Conservation (phyloP, 2,888 invertebrate species). For the Lamproptera curius region DNA sequence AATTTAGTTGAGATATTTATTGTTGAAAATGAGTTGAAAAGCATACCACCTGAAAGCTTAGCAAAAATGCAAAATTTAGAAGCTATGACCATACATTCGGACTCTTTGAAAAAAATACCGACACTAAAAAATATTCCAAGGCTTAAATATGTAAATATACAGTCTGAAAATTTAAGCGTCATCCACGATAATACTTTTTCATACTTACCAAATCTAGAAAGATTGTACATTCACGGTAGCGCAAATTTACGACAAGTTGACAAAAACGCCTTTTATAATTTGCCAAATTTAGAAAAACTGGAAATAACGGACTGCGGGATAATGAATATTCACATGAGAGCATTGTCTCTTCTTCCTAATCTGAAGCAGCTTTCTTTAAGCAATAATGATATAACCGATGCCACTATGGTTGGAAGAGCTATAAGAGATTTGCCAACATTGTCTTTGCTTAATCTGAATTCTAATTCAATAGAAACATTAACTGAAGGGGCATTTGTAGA, state of each 20-base stretch:
- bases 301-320: slow-evolving; percentile 89
- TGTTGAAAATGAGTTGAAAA: slow-evolving; percentile 89
- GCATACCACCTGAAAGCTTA: slow-evolving; percentile 87
- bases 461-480: slow-evolving; percentile 84
- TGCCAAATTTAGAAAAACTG: slow-evolving; percentile 82
- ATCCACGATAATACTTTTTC: slow-evolving; percentile 84
- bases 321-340: slow-evolving; percentile 87
- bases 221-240: slow-evolving; percentile 85
- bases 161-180: slow-evolving; percentile 82
- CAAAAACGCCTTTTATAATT: slow-evolving; percentile 83
- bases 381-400: slow-evolving; percentile 86
- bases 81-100: slow-evolving; percentile 90
- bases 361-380: slow-evolving; percentile 83
- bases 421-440: slow-evolving; percentile 86
- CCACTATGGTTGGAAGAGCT: slow-evolving; percentile 88
- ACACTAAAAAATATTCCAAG: slow-evolving; percentile 83
- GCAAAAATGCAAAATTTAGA: slow-evolving; percentile 85
- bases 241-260: slow-evolving; percentile 82
- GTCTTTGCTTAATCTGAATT: slow-evolving; percentile 82
- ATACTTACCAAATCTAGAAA: slow-evolving; percentile 84
- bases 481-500: slow-evolving; percentile 89
- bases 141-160: slow-evolving; percentile 85
- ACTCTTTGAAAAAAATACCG: slow-evolving; percentile 86
- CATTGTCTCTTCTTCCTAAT: slow-evolving; percentile 84
- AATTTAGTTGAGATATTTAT: slow-evolving; percentile 89